Evolutionary conservation across 1,140 invertebrate species (phyloP).

Genomic region (Penaeus chinensis): DNA sequence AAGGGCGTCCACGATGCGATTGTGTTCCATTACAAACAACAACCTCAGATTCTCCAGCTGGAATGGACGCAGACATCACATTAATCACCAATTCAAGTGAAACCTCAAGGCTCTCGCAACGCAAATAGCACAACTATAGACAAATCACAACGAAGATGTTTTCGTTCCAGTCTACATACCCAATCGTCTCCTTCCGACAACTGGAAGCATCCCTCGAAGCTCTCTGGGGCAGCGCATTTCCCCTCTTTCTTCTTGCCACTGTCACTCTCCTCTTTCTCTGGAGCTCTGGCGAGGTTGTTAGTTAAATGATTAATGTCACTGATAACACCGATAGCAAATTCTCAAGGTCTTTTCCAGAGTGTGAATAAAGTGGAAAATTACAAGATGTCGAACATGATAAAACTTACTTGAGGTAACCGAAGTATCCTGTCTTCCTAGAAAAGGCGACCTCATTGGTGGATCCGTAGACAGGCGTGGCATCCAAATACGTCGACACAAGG

Average conservation of each 20-base stretch:
- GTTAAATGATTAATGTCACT: neutral
- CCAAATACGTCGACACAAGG: slow-evolving; percentile 59
- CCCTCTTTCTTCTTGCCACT: slow-evolving; percentile 20
- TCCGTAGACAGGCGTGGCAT: slow-evolving; percentile 60
- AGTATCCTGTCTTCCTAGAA: slow-evolving; percentile 58
- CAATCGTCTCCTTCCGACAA: slow-evolving; percentile 4
- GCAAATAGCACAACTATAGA: neutral
- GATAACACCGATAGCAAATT: neutral
- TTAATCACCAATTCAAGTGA: neutral
- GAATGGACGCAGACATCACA: neutral
- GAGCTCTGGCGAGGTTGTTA: neutral
- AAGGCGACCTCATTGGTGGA: slow-evolving; percentile 56
- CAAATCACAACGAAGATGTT: neutral
- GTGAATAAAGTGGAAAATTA: neutral
- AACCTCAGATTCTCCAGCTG: slow-evolving; percentile 43
- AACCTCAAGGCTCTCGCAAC: no score
- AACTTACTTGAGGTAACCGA: slow-evolving; percentile 62
- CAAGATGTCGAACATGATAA: no score
- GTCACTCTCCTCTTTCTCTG: neutral
- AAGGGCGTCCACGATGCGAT: slow-evolving; percentile 65
- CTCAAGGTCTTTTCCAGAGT: neutral
- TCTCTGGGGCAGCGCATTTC: slow-evolving; percentile 52
- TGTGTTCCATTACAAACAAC: slow-evolving; percentile 63
- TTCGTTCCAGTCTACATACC: neutral
- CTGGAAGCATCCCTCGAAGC: slow-evolving; percentile 56